phyloP scores from a whole-genome alignment of 2,797 vertebrate species.

The Valencia hispanica region DNA sequence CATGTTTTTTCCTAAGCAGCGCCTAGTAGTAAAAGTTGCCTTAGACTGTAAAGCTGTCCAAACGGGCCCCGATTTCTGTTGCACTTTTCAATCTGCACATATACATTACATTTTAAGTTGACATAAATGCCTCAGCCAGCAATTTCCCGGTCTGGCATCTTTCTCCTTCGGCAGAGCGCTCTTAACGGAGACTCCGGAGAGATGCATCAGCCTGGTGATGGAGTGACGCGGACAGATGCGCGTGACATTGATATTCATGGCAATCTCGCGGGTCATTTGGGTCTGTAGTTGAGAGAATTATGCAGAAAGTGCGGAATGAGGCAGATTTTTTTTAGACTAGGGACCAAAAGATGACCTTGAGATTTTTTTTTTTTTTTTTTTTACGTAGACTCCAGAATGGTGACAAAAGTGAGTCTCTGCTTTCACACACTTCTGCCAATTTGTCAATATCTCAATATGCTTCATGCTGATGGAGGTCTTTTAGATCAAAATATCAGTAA shows the following conservation, averaged over 20 bases:
- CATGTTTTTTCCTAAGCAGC: constrained; percentile 19
- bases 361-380: constrained; percentile 14
- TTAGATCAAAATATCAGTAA: constrained; percentile 49
- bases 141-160: constrained; percentile 24
- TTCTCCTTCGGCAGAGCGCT: constrained; percentile 4
- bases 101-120: constrained; percentile 40
- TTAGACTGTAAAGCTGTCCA: background rate
- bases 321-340: constrained; percentile 63
- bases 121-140: constrained; percentile 42
- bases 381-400: constrained; percentile 34
- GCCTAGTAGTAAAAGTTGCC: constrained; percentile 31
- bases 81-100: constrained; percentile 45
- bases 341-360: constrained; percentile 68
- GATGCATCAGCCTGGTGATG: constrained; percentile 50
- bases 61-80: constrained; percentile 16
- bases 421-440: constrained; percentile 30
- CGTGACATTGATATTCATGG: constrained; percentile 76
- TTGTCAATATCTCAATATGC: constrained; percentile 62
- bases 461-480: constrained; percentile 53
- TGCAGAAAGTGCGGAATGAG: constrained; percentile 60
- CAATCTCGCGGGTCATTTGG: constrained; percentile 68
- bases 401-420: constrained; percentile 8
- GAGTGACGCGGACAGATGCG: constrained; percentile 44
- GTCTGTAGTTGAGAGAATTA: constrained; percentile 49
- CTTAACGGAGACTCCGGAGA: constrained; percentile 18